Evolutionary conservation across 2,888 invertebrate genomes (phyloP), one percentile per base, ranked within the genome.

Genomic region (Aspidapion aeneum): DNA sequence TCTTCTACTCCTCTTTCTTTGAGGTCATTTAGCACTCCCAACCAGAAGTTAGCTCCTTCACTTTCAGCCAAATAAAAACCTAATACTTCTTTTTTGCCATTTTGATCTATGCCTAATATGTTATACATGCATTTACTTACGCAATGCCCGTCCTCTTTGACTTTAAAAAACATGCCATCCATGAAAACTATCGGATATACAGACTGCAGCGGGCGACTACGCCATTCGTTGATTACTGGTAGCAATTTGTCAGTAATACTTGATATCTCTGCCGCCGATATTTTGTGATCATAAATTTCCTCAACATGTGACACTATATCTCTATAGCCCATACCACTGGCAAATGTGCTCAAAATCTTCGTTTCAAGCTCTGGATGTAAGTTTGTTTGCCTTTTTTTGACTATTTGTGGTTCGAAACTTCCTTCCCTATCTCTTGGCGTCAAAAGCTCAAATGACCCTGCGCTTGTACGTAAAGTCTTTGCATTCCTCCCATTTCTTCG

Each of bases 401-500:
- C 57, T 57, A 57, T 57, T 57, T 57, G 57, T 35, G 35, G 35
- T 35, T 35, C 35, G 35, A 35, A 35, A 35, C 35, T 35, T 35
- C 35, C 35, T 35, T 35, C 35, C 35, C 35, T 35, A 35, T 35
- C 35, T 35, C 35, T 35, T 35, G 58, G 58, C 22, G 58, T 58
- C 20, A 58, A 50, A 17, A 58, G 58, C 58, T 58, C 58, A 50
- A 58, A 58, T 58, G 20, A 35, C 35, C 35, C 35, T 35, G 35
- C 35, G 35, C 58, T 58, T 58, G 58, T 58, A 20, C 58, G 58
- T 58, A 58, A 58, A 58, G 58, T 58, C 58, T 58, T 58, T 58
- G 18, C 49, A 50, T 58, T 58, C 50, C 19, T 58, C 50, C 58
- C 58, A 50, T 58, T 58, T 58, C 20, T 58, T 17, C 58, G 58